Conservation (phyloP, 1,140 invertebrate genomes). For the Scaptomyza montana region DNA sequence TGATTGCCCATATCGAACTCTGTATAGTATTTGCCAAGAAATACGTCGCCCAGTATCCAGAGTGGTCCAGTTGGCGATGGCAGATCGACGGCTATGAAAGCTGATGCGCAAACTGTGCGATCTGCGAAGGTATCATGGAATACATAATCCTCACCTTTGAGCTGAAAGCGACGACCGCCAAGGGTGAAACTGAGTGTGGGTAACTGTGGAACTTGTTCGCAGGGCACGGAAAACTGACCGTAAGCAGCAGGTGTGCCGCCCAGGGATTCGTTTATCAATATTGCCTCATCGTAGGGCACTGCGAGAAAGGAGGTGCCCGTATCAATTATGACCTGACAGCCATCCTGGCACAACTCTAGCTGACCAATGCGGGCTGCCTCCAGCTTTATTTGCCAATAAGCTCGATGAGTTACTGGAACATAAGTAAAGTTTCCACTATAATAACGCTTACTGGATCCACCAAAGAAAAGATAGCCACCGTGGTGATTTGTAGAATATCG, state of each 20-base stretch:
- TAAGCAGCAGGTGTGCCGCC: constrained; percentile 58
- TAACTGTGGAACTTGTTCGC: constrained; percentile 45
- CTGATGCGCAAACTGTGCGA: constrained; percentile 54
- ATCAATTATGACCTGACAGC: constrained; percentile 89
- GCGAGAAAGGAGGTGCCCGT: constrained; percentile 91
- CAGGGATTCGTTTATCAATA: constrained; percentile 64
- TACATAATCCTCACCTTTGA: constrained; percentile 66
- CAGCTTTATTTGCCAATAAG: constrained; percentile 82
- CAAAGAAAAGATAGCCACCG: constrained; percentile 73
- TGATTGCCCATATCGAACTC: constrained; percentile 89
- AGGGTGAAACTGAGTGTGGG: constrained; percentile 60
- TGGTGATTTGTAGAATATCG: constrained; percentile 86
- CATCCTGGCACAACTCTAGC: constrained; percentile 81
- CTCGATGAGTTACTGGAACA: constrained; percentile 59
- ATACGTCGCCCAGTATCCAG: constrained; percentile 86
- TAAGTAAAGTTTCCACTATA: constrained; percentile 77
- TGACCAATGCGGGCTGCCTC: constrained; percentile 50
- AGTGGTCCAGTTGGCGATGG: constrained; percentile 63
- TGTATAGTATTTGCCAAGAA: constrained; percentile 89
- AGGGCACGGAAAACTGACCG: constrained; percentile 58
- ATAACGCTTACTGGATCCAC: constrained; percentile 63
- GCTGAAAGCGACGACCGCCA: constrained; percentile 54
- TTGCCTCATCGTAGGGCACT: constrained; percentile 85
- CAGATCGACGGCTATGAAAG: constrained; percentile 69
- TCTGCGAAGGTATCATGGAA: constrained; percentile 55